Percentiles rank a stretch among this genome's conserved stretches.
These are phyloP conservation scores for Phainopepla nitens DNA, from an alignment of 2,113 vertebrate species.

Conservation along the genomic window DNA sequence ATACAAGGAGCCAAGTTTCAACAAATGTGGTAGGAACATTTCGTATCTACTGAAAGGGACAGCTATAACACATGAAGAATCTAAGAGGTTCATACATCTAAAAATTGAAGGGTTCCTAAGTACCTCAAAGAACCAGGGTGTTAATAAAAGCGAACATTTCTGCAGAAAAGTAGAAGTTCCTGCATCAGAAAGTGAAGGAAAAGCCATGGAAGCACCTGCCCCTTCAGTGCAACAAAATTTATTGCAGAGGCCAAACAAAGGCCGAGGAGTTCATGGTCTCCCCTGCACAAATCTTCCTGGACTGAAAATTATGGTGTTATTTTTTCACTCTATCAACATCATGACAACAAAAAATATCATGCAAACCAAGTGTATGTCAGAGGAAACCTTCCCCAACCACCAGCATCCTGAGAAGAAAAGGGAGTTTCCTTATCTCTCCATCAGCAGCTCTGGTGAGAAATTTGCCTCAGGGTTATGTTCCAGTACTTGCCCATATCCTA, in stretches of 20 bases:
- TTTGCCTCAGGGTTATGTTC: neutral
- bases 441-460: neutral
- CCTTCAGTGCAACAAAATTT: neutral
- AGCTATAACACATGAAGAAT: neutral
- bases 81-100: neutral
- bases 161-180: neutral
- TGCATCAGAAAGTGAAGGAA: neutral
- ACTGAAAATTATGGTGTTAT: neutral
- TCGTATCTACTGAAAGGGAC: neutral
- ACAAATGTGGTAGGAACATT: neutral
- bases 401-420: neutral
- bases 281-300: neutral
- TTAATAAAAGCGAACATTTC: neutral
- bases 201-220: neutral
- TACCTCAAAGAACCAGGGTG: neutral
- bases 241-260: neutral
- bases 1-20: neutral
- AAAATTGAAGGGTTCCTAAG: neutral
- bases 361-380: neutral
- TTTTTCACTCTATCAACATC: neutral
- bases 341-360: neutral
- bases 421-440: neutral
- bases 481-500: neutral
- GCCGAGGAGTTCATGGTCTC: neutral
- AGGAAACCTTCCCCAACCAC: neutral